Evolutionary conservation across 2,113 vertebrate genomes (phyloP), one percentile per base, ranked within the genome.

Genomic region (Vidua macroura): DNA sequence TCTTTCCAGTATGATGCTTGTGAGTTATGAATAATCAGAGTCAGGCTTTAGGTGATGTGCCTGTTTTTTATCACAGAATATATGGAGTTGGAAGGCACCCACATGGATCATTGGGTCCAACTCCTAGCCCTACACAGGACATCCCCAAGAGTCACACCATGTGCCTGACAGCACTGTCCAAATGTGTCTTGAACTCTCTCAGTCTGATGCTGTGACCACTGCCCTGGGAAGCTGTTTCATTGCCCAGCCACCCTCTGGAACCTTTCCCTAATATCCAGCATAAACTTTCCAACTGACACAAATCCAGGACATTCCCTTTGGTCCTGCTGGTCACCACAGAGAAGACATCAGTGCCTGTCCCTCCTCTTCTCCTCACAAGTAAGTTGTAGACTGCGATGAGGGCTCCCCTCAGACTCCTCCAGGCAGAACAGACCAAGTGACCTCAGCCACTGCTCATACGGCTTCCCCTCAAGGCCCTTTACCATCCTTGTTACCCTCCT

Each of bases 381-480:
- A 56, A 74, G 28, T 6, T 74, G 33, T 35, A 35, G n/a, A 14
- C 14, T 27, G 19, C 22, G 19, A 0, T 64, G 58, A 39, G 7
- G 4, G 6, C 12, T 55, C 1, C 1, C 9, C 15, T 74, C n/a
- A 12, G 49, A 39, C 23, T 56, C 23, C 28, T 56, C n/a, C 10
- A n/a, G 41, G 33, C 39, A 3, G 41, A 64, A 39, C n/a, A 48
- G 28, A 63, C 10, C 27, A 53, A 22, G 22, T 6, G 17, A 31
- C 39, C 4, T 63, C 27, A 53, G 33, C 14, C 2, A 5, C 14
- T 55, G 6, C 28, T 33, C 18, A 23, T 2, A 22, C 0, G 0
- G 9, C 69, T n/a, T 55, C 23, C 12, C 18, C 14, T n/a, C 69
- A 74, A 28, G 41, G 6, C 9, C 9, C 2, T 48, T 74, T 18